These are phyloP conservation scores for Serripes groenlandicus DNA, from an alignment of 2,888 invertebrate species.

Conservation along the genomic window DNA sequence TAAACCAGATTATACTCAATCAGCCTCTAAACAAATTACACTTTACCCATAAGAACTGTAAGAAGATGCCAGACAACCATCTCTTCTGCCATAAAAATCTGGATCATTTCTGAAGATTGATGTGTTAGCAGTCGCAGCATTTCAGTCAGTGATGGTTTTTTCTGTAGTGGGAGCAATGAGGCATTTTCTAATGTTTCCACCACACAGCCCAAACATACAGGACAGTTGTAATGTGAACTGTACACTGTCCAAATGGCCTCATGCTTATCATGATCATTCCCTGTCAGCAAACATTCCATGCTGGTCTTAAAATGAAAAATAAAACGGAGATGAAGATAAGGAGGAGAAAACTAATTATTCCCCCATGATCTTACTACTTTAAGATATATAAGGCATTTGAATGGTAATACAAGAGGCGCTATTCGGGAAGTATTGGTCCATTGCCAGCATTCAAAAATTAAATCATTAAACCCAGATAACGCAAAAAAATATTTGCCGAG, in stretches of 20 bases:
- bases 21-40: too few relatives aligned
- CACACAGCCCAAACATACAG: slow-evolving; percentile 73
- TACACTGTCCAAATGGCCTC: slow-evolving; percentile 63
- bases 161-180: slow-evolving; percentile 59
- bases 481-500: too few relatives aligned
- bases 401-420: too few relatives aligned
- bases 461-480: too few relatives aligned
- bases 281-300: slow-evolving; percentile 56
- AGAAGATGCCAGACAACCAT: slow-evolving; percentile 66
- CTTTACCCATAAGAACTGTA: slow-evolving; percentile 66
- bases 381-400: too few relatives aligned
- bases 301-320: not conserved
- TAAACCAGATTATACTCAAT: not conserved
- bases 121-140: slow-evolving; percentile 61
- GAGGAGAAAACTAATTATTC: too few relatives aligned
- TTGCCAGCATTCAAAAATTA: too few relatives aligned
- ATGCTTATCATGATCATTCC: slow-evolving; percentile 64
- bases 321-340: too few relatives aligned
- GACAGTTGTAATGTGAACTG: slow-evolving; percentile 48
- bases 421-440: too few relatives aligned
- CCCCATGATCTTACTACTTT: too few relatives aligned
- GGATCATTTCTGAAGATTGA: slow-evolving; percentile 53
- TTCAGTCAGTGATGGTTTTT: slow-evolving; percentile 67
- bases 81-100: slow-evolving; percentile 64
- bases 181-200: slow-evolving; percentile 67